Percentiles rank a stretch among this genome's conserved stretches.
Conservation (phyloP, 2,888 invertebrate species). For the Apocheima hispidaria region DNA sequence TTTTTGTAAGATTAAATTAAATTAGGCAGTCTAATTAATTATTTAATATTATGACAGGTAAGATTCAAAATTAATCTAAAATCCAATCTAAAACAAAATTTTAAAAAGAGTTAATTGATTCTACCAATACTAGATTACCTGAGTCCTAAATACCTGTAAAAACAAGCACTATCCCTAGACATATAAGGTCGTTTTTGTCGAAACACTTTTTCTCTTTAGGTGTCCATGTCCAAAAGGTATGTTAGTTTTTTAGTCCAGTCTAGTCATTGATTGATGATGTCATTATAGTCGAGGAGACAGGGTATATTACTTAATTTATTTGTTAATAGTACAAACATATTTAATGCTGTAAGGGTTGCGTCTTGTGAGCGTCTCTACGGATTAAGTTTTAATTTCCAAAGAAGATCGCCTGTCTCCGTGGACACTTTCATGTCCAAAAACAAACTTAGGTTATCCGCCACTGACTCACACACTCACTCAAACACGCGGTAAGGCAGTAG, state of each 20-base stretch:
- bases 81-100: not conserved
- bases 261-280: constrained; percentile 36
- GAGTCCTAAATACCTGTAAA: not conserved
- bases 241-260: constrained; percentile 27
- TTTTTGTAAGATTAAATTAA: no score
- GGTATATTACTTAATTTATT: not conserved
- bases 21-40: no score
- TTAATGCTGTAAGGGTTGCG: no score
- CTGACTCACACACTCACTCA: no score
- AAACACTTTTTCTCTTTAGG: not conserved
- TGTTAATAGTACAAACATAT: not conserved
- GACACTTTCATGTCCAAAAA: no score
- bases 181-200: constrained; percentile 1
- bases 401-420: no score
- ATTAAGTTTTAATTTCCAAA: no score
- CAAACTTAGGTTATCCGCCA: no score
- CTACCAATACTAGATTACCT: not conserved
- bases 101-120: not conserved
- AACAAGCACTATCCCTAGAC: not conserved
- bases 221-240: constrained; percentile 14
- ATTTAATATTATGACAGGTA: no score
- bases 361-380: no score
- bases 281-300: constrained; percentile 15
- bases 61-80: no score
- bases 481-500: no score